phyloP scores from a whole-genome alignment of 2,888 invertebrate species.

The Tetropium fuscum region DNA sequence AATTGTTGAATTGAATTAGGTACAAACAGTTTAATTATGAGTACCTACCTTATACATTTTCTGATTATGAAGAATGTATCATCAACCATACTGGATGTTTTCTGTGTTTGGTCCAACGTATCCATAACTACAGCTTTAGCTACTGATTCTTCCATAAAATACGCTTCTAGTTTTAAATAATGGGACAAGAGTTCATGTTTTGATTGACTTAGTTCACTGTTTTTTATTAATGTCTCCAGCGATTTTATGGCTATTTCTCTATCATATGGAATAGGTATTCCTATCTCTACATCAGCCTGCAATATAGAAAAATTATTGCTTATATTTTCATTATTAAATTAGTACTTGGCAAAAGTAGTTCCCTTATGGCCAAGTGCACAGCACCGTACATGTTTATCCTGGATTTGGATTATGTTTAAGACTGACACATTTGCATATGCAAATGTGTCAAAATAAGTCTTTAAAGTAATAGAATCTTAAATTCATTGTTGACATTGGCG shows the following conservation, averaged over 20 bases:
- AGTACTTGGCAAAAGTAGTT: too few relatives aligned
- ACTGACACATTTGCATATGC: too few relatives aligned
- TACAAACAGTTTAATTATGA: too few relatives aligned
- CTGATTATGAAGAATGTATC: constrained; percentile 97
- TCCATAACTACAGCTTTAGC: constrained; percentile 90
- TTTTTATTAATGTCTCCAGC: constrained; percentile 76
- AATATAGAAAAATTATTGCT: constrained; percentile 35
- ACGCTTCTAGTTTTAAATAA: constrained; percentile 93
- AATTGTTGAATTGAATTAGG: too few relatives aligned
- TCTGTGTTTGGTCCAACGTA: constrained; percentile 76
- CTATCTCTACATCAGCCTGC: constrained; percentile 75
- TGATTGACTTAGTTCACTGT: constrained; percentile 79
- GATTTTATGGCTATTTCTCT: constrained; percentile 65
- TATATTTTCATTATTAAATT: too few relatives aligned
- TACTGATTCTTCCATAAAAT: constrained; percentile 95
- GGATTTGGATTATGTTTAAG: too few relatives aligned
- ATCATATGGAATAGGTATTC: constrained; percentile 68
- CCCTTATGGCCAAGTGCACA: too few relatives aligned
- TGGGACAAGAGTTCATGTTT: constrained; percentile 88
- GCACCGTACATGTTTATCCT: too few relatives aligned
- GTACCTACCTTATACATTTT: constrained; percentile 86
- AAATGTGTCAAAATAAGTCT: too few relatives aligned
- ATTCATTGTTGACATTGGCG: too few relatives aligned
- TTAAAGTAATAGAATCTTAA: too few relatives aligned
- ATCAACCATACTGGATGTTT: constrained; percentile 94